Base-by-base conservation (phyloP, 2,888 invertebrate species). In the Schizotus pectinicornis region DNA sequence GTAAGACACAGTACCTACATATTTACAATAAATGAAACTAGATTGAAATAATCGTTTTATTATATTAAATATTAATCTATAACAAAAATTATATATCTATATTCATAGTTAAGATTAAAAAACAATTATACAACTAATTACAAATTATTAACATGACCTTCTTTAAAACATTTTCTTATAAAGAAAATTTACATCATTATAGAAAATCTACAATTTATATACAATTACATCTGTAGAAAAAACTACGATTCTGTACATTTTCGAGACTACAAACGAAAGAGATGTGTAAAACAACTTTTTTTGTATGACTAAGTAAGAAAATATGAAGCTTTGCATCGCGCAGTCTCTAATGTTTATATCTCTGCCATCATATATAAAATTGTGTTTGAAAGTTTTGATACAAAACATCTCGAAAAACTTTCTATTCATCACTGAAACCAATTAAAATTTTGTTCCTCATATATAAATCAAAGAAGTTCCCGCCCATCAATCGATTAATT, bases 101-200 rank as follows among this genome's bases (percentile, higher is more conserved):
- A 63, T 71, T 67, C 70, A 74, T 67, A 71, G 67, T 71, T 71
- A 71, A 68, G 70, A 74, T 73, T 73, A 74, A 72, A 76, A 77
- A 77, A 76, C 75, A 77, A 77, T 74, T 77, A 73, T 78, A 78
- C 77, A 78, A 77, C 74, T 78, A 78, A 77, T 78, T 77, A 77
- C 76, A 77, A 75, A 73, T 71, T 71, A 73, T 73, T 72, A 77
- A 76, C 76, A 74, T 74, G 67, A 68, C 64, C 62, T 67, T 62
- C 67, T 74, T 22, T 74, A 74, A 75, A 75, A 75, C 71, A 74
- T 77, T 77, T 77, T 77, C 77, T 78, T 78, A 77, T 77, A 77
- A 77, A 77, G 75, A 78, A 77, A 77, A 77, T 72, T 74, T 71
- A 71, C 67, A 70, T 63, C 69, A 71, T 65, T 72, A 74, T 77